A percentile compares a stretch with the other conserved stretches of the same genome.
phyloP scores from a whole-genome alignment of 23 tunicate genomes.

The Diplosoma virens region DNA sequence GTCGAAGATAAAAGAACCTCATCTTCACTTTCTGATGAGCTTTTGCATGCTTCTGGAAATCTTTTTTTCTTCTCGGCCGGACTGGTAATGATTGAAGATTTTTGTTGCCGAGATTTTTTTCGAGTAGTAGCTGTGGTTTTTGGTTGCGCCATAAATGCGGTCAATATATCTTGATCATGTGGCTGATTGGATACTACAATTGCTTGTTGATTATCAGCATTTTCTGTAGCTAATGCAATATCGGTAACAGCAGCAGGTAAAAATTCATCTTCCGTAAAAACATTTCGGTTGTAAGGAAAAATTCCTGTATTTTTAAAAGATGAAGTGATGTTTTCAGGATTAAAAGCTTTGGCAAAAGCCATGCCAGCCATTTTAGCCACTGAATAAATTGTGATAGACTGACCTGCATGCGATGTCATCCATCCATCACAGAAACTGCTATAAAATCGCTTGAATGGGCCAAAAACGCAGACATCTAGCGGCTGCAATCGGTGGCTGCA shows the following conservation, averaged over 20 bases:
- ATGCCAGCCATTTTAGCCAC: conserved; percentile 19
- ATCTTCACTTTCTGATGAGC: no score
- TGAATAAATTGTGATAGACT: conserved; percentile 1
- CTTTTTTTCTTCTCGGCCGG: no score
- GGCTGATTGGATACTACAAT: no score
- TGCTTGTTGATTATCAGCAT: no score
- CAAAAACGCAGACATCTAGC: conserved; percentile 42
- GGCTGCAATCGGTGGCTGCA: conserved; percentile 43
- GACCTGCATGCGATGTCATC: conserved; percentile 2
- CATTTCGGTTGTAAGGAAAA: neutral
- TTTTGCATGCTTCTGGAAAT: no score
- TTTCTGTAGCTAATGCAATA: neutral
- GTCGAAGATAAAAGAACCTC: no score
- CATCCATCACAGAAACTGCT: neutral
- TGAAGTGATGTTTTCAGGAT: neutral
- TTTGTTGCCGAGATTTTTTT: no score
- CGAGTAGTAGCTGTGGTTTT: no score
- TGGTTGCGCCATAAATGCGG: no score
- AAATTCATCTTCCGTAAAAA: conserved; percentile 3
- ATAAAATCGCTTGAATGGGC: conserved; percentile 31
- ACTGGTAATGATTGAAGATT: no score
- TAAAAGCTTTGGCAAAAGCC: conserved; percentile 8
- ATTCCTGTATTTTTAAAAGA: conserved; percentile 1
- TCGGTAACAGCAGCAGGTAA: conserved; percentile 5
- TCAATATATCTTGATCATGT: no score